Base-by-base conservation (phyloP, 2,113 vertebrate species). In the Crotophaga sulcirostris region DNA sequence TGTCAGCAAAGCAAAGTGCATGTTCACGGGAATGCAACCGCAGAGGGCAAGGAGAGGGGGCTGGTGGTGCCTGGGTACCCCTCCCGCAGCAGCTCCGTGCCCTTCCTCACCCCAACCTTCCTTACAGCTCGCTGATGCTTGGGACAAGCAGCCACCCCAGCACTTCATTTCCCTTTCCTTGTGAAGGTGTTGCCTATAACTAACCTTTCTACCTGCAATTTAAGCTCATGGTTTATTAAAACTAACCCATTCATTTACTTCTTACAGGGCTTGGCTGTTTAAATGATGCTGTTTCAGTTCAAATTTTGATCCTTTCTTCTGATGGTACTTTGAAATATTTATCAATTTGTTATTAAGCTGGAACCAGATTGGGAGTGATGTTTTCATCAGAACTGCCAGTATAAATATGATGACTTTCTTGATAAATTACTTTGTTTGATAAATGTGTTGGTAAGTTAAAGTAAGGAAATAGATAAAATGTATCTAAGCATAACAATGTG, bases 1-100 rank as follows among this genome's bases (percentile, higher is more conserved):
- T 97, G 96, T 97, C 97, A 96, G 96, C 94, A 97, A 69, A 97
- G 94, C 84, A 73, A 89, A 91, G 68, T 68, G 78, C 90, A 92
- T 77, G 62, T 68, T 56, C 64, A 4, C 23, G 25, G 62, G 14
- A 26, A 69, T 34, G 77, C 3, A 3, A 31, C 33, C 0, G 0
- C 76, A 21, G 54, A 85, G 90, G 88, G 68, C 82, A 64, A 8
- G 33, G 42, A 14, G 21, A 55, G 60, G 13, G 5, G 7, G 52
- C 51, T 7, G n/a, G 11, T 20, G 55, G 55, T 33, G 51, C 14
- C 33, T 6, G 80, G 42, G n/a, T 28, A 11, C 34, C 44, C 31
- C 40, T 25, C 12, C 9, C 26, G 2, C 64, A n/a, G 69, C 31
- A 10, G 54, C 21, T 52, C 83, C 12, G 0, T 45, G 67, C 14